Evolutionary conservation across 2,888 invertebrate genomes (phyloP).

Genomic region (Apotomis capreana): DNA sequence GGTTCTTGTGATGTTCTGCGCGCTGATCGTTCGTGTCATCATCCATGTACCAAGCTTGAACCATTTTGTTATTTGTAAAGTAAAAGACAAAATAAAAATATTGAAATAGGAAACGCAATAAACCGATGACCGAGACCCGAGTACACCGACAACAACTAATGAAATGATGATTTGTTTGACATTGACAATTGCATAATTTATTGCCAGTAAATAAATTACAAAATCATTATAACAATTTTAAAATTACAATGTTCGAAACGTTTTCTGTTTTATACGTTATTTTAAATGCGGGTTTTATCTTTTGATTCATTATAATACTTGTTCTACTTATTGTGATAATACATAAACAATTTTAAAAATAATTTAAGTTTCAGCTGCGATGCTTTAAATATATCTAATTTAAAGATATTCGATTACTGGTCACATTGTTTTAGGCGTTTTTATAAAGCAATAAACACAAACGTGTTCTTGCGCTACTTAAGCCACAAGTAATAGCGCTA

Average conservation of each 20-base stretch:
- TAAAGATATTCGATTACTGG: not conserved
- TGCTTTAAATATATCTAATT: not conserved
- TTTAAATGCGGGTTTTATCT: too few relatives aligned
- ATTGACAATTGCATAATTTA: not conserved
- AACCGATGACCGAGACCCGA: too few relatives aligned
- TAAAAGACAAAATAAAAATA: not conserved
- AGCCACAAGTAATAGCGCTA: not conserved
- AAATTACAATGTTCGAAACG: too few relatives aligned
- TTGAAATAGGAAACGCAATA: not conserved
- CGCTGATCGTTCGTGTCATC: slow-evolving; percentile 87
- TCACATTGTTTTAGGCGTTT: not conserved
- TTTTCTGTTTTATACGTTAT: too few relatives aligned
- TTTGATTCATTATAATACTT: too few relatives aligned
- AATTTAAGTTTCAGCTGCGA: not conserved
- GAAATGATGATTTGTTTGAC: not conserved
- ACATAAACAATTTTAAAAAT: too few relatives aligned
- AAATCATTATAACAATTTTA: not conserved
- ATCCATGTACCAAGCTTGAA: slow-evolving; percentile 94
- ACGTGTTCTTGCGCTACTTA: not conserved
- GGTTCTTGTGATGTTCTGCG: slow-evolving; percentile 90
- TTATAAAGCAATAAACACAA: not conserved
- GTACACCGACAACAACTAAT: not conserved
- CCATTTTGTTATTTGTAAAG: slow-evolving; percentile 85
- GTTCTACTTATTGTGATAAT: too few relatives aligned
- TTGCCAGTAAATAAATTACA: slow-evolving; percentile 9